Percentiles rank a stretch among this genome's conserved stretches.
Evolutionary conservation across 2,113 vertebrate genomes (phyloP).

Genomic region (Oryzias celebensis): DNA sequence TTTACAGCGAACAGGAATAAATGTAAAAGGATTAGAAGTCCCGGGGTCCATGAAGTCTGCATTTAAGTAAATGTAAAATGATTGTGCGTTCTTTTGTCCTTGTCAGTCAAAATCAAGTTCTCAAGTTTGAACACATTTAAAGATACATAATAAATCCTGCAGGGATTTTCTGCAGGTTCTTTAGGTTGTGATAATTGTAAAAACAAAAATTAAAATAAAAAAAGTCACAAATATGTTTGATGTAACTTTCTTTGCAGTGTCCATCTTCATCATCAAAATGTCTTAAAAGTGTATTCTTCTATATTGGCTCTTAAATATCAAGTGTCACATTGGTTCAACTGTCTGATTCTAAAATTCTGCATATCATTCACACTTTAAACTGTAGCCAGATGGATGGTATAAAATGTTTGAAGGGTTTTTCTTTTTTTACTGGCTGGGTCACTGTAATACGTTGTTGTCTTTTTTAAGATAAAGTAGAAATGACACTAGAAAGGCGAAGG

Average conservation of each 20-base stretch:
- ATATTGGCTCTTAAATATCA: background rate
- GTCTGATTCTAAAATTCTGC: background rate
- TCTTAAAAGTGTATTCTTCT: background rate
- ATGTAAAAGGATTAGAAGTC: background rate
- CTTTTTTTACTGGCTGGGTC: too few relatives aligned
- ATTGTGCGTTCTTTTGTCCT: background rate
- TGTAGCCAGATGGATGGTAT: too few relatives aligned
- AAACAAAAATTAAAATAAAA: too few relatives aligned
- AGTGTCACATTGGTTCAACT: background rate
- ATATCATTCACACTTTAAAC: conserved; percentile 3
- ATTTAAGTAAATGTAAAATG: background rate
- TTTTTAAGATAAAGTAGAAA: conserved; percentile 9
- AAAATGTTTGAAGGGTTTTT: too few relatives aligned
- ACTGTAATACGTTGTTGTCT: background rate
- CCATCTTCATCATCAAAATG: background rate
- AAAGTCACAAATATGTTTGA: background rate
- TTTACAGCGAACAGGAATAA: too few relatives aligned
- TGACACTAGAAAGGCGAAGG: conserved; percentile 15
- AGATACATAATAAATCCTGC: background rate
- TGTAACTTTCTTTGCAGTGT: background rate
- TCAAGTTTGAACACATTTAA: background rate
- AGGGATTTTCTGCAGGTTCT: background rate
- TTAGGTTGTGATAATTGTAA: too few relatives aligned
- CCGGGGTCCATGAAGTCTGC: background rate
- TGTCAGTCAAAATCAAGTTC: background rate